Conservation (phyloP, 2,797 vertebrate genomes). For the Tokudaia muenninki region DNA sequence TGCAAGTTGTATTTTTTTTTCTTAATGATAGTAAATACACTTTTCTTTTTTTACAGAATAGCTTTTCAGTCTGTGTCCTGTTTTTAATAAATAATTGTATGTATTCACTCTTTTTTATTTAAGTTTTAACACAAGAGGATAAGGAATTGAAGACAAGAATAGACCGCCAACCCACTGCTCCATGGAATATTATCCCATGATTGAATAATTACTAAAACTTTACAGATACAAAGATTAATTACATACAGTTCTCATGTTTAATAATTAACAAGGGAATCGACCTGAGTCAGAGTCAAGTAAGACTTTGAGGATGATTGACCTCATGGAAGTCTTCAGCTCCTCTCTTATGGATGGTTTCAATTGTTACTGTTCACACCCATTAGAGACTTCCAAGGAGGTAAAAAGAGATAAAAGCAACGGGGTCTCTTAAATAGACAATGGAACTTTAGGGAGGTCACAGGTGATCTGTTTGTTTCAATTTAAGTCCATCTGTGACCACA, state of each 20-base stretch:
- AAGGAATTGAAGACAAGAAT: background rate
- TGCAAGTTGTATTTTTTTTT: background rate
- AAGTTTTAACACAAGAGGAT: background rate
- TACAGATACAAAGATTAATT: background rate
- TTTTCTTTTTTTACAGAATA: conserved; percentile 18
- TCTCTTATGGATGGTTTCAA: background rate
- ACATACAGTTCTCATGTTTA: background rate
- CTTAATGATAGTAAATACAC: background rate
- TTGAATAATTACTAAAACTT: background rate
- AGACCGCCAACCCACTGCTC: background rate
- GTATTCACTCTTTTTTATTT: conserved; percentile 34
- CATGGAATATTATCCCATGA: background rate
- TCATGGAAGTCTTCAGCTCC: background rate
- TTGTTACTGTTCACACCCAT: background rate
- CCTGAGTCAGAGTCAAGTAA: background rate
- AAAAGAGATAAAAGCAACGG: background rate
- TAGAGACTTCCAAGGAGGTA: background rate
- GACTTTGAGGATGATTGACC: background rate
- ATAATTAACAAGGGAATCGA: background rate
- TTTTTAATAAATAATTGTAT: background rate
- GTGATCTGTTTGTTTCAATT: background rate
- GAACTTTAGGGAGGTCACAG: background rate
- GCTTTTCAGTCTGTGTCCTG: background rate
- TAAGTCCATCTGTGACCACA: conserved; percentile 54
- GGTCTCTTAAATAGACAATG: background rate